Percentiles rank a stretch among this genome's conserved stretches.
These are phyloP conservation scores for Eurypyga helias DNA, from an alignment of 2,113 vertebrate genomes.

Conservation along the genomic window DNA sequence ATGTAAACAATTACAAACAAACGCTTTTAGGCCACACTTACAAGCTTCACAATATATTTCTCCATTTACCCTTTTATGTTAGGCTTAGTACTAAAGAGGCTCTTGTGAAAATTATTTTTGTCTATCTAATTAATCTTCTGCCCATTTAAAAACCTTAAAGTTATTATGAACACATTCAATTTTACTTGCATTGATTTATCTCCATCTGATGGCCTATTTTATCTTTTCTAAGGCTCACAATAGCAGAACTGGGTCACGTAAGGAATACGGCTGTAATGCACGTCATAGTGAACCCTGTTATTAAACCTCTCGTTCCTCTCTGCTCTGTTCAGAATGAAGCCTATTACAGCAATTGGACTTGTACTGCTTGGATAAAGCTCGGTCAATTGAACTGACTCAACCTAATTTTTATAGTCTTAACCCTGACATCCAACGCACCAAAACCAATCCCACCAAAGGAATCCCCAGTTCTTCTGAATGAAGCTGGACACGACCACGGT, in stretches of 20 bases:
- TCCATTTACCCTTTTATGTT: background rate
- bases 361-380: background rate
- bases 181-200: slow-evolving; percentile 46
- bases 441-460: background rate
- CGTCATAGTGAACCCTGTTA: slow-evolving; percentile 28
- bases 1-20: background rate
- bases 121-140: slow-evolving; percentile 31
- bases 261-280: background rate
- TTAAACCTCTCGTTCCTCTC: slow-evolving; percentile 20
- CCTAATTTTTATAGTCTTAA: background rate
- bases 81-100: background rate
- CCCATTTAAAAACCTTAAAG: slow-evolving; percentile 4
- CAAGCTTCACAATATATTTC: background rate
- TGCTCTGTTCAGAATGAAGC: background rate
- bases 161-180: slow-evolving; percentile 36
- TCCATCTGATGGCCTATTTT: slow-evolving; percentile 66
- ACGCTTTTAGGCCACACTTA: background rate
- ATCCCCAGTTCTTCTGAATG: background rate
- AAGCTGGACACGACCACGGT: accelerated
- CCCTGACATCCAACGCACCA: background rate
- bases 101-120: background rate
- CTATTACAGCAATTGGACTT: background rate
- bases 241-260: slow-evolving; percentile 67
- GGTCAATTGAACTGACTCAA: background rate
- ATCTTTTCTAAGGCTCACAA: slow-evolving; percentile 54